Percentiles rank a stretch among this genome's conserved stretches.
Evolutionary conservation across 2,797 vertebrate species (phyloP).

Genomic region (Jordanella pulchra): DNA sequence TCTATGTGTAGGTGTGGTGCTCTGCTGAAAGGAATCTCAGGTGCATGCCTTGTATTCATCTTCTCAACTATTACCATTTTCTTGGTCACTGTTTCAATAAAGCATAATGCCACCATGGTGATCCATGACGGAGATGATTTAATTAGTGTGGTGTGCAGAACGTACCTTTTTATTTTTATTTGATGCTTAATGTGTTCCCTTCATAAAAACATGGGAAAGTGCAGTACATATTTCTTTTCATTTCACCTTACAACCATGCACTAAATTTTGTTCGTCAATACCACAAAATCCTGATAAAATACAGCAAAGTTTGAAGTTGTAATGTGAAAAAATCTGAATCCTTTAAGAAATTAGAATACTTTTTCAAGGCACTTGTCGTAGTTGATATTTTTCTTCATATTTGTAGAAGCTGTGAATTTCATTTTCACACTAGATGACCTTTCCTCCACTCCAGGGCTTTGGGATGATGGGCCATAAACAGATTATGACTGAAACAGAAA

Average conservation of each 20-base stretch:
- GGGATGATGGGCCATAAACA: slow-evolving; percentile 9
- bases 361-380: neutral
- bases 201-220: too few relatives aligned
- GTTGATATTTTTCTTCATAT: neutral
- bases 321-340: neutral
- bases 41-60: too few relatives aligned
- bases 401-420: slow-evolving; percentile 5
- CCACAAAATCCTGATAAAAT: neutral
- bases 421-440: slow-evolving; percentile 10
- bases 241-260: neutral
- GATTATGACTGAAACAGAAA: slow-evolving; percentile 26
- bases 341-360: neutral
- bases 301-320: neutral
- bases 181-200: too few relatives aligned
- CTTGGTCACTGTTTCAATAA: too few relatives aligned
- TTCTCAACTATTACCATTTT: too few relatives aligned
- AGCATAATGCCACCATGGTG: too few relatives aligned
- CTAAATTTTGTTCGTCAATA: neutral
- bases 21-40: too few relatives aligned
- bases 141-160: too few relatives aligned
- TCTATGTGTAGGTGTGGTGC: too few relatives aligned
- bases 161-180: too few relatives aligned
- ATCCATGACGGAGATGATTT: too few relatives aligned
- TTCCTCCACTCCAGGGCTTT: slow-evolving; percentile 5
- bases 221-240: neutral